Conservation (phyloP, 2,113 vertebrate species). For the Erythrocebus patas region DNA sequence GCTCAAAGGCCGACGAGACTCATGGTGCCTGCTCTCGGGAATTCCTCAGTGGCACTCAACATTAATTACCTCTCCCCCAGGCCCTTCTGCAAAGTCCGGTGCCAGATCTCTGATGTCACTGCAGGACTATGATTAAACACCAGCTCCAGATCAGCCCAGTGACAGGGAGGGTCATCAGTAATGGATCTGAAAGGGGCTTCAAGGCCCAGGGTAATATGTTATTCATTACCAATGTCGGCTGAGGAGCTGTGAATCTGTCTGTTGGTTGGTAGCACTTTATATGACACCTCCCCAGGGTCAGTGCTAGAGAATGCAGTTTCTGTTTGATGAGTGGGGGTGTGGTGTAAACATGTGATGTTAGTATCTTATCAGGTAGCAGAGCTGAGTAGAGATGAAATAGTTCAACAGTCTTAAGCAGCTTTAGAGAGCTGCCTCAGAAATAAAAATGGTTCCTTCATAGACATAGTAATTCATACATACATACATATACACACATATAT, state of each 20-base stretch:
- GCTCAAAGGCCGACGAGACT: constrained; percentile 26
- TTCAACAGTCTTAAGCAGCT: not conserved
- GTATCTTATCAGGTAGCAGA: not conserved
- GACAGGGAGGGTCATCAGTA: constrained; percentile 55
- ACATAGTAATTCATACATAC: not conserved
- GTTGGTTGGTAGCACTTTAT: constrained; percentile 4
- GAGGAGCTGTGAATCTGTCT: constrained; percentile 32
- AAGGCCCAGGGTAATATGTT: constrained; percentile 50
- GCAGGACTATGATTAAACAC: constrained; percentile 64
- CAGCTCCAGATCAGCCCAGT: constrained; percentile 26
- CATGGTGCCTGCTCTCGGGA: not conserved
- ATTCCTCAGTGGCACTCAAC: constrained; percentile 39
- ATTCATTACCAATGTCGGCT: constrained; percentile 43
- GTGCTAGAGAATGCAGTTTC: not conserved
- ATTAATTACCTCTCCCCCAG: not conserved
- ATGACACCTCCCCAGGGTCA: constrained; percentile 21
- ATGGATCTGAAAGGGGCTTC: constrained; percentile 21
- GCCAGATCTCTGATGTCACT: constrained; percentile 9
- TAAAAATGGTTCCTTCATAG: not conserved
- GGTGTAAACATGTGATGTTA: not conserved
- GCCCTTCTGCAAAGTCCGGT: not conserved
- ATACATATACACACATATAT: not conserved
- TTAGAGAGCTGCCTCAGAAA: not conserved
- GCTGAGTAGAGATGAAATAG: not conserved
- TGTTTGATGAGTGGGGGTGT: not conserved